Base-by-base conservation (phyloP, 2,888 invertebrate genomes). In the Cheiracanthium punctorium region DNA sequence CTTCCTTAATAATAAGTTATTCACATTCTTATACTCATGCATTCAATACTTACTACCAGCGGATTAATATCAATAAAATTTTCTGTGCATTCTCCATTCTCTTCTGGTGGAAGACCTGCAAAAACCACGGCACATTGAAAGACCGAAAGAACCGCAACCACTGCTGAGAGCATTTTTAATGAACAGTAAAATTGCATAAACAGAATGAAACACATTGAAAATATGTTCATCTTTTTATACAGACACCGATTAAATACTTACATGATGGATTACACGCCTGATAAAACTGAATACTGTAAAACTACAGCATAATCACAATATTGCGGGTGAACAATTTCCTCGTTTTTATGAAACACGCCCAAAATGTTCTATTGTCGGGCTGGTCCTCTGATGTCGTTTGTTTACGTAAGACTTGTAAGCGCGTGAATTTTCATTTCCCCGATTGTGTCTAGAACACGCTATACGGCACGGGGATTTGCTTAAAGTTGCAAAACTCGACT, bases 31-130 rank as follows among this genome's bases (percentile, higher is more conserved):
- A n/a, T n/a, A 48, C 17, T 10, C 17, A n/a, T 48, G n/a, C 10
- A 2, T 48, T 48, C 10, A 7, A 2, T 43, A 14, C 80, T 43
- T 65, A 80, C 80, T 30, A 5, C 30, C 14, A 70, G 72, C 43
- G 80, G 80, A 28, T 72, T 58, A 7, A 80, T 41, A 20, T 80
- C 72, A 0, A 72, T 67, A 32, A 80, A 80, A 0, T 37, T 43
- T 8, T 72, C 17, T 2, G 28, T 30, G 30, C 80, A 80, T 20
- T 72, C 69, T 24, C 71, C 72, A 0, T 41, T 12, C 14, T 28
- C 20, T n/a, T n/a, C n/a, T 17, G 80, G 80, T 17, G 20, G 17
- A 32, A 58, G 30, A 12, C 12, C 10, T 0, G 65, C 72, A 37
- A 8, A 4, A 5, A n/a, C 24, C 29, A 48, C 17, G 1, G 20